Conservation (phyloP, 2,797 vertebrate genomes). For the Melanotaenia trifasciata region DNA sequence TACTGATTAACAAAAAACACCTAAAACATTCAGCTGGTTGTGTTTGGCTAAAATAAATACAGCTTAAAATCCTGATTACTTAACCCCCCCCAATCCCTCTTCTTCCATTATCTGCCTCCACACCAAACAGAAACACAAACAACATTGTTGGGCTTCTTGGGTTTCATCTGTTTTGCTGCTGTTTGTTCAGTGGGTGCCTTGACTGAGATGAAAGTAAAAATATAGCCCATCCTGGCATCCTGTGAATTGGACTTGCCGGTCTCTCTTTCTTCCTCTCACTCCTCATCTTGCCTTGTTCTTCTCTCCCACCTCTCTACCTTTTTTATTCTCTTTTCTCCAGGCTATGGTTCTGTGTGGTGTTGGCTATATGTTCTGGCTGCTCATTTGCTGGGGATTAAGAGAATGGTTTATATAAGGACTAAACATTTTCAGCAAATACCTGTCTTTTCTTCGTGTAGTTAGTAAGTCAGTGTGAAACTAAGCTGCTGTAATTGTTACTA, state of each 20-base stretch:
- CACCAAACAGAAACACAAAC: conserved; percentile 32
- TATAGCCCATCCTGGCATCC: conserved; percentile 26
- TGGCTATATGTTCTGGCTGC: conserved; percentile 31
- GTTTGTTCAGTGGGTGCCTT: conserved; percentile 59
- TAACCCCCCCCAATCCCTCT: conserved; percentile 28
- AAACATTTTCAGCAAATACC: conserved; percentile 37
- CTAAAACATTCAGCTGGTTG: neutral
- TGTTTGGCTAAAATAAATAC: conserved; percentile 2
- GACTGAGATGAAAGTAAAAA: conserved; percentile 61
- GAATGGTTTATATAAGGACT: conserved; percentile 27
- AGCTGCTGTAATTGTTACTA: conserved; percentile 38
- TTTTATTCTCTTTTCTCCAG: conserved; percentile 36
- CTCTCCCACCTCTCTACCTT: conserved; percentile 32
- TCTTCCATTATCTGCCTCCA: conserved; percentile 19
- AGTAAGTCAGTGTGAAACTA: conserved; percentile 59
- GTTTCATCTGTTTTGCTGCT: conserved; percentile 44
- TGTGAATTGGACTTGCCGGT: conserved; percentile 32
- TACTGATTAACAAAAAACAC: neutral
- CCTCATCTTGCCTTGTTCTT: conserved; percentile 39
- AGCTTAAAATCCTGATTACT: conserved; percentile 32
- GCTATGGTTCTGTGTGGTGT: conserved; percentile 32
- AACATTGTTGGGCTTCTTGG: conserved; percentile 7
- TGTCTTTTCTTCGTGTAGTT: conserved; percentile 26
- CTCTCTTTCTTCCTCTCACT: conserved; percentile 28
- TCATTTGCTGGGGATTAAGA: conserved; percentile 43